Evolutionary conservation across 2,888 invertebrate species (phyloP).

Genomic region (Xylota segnis): DNA sequence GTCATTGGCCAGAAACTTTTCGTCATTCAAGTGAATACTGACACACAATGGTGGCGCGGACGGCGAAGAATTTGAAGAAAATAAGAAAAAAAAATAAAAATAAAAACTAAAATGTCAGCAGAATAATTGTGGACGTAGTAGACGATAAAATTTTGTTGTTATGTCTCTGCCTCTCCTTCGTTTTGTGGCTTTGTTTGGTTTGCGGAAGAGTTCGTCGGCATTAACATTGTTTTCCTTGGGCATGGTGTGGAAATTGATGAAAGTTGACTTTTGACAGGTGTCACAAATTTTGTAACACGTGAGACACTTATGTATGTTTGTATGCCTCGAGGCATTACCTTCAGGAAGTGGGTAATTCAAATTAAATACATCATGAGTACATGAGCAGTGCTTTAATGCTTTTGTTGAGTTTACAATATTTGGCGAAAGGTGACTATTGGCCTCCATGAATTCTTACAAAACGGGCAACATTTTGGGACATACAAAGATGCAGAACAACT

Average conservation of each 20-base stretch:
- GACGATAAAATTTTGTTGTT: constrained; percentile 32
- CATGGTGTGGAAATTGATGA: constrained; percentile 23
- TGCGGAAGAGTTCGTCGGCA: constrained; percentile 49
- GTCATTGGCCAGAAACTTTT: constrained; percentile 66
- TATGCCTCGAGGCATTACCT: background rate
- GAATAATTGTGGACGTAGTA: constrained; percentile 32
- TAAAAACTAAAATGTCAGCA: constrained; percentile 48
- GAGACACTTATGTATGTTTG: no score
- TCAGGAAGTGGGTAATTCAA: background rate
- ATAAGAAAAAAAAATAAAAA: constrained; percentile 10
- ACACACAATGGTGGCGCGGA: background rate
- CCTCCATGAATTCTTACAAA: no score
- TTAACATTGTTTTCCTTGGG: background rate
- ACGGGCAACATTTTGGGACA: no score
- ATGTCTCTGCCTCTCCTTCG: constrained; percentile 3
- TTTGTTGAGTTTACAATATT: no score
- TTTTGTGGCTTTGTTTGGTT: constrained; percentile 11
- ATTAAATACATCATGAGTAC: no score
- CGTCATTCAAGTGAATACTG: constrained; percentile 47
- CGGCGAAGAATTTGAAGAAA: constrained; percentile 43
- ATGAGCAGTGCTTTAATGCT: no score
- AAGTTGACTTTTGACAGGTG: constrained; percentile 55
- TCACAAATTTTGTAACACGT: constrained; percentile 20
- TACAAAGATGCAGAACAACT: no score
- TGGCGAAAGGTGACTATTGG: no score